phyloP scores from a whole-genome alignment of 2,797 vertebrate species.

The Scarus forsteni region DNA sequence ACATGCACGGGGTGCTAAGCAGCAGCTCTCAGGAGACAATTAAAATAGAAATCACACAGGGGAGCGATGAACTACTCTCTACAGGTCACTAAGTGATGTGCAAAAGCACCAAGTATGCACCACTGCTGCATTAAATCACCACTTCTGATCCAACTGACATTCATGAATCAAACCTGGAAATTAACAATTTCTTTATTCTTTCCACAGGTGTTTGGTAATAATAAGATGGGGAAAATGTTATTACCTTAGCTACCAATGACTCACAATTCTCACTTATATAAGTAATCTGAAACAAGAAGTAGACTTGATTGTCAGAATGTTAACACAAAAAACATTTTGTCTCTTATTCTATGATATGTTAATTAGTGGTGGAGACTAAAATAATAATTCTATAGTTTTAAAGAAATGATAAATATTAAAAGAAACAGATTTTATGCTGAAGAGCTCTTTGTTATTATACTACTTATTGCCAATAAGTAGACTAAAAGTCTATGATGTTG shows the following conservation, averaged over 20 bases:
- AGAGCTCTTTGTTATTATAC: too few relatives aligned
- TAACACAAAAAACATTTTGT: conserved; percentile 7
- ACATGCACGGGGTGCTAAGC: conserved; percentile 79
- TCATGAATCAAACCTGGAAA: background rate
- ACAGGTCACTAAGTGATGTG: conserved; percentile 43
- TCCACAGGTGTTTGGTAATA: background rate
- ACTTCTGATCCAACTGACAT: background rate
- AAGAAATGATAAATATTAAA: background rate
- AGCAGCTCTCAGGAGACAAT: conserved; percentile 77
- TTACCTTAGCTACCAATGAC: conserved; percentile 43
- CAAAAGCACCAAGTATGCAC: conserved; percentile 31
- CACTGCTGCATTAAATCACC: conserved; percentile 1
- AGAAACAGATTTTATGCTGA: too few relatives aligned
- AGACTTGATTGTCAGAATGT: conserved; percentile 30
- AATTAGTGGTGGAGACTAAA: background rate
- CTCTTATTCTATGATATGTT: conserved; percentile 1
- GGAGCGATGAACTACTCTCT: conserved; percentile 54
- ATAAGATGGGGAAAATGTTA: conserved; percentile 10
- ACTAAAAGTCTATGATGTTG: too few relatives aligned
- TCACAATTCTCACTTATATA: conserved; percentile 52
- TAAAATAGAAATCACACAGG: conserved; percentile 73
- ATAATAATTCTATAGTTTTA: background rate
- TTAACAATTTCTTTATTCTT: background rate
- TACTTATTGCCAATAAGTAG: too few relatives aligned
- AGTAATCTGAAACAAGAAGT: conserved; percentile 42